Conservation (phyloP, 2,113 vertebrate genomes). For the Halcyon senegalensis region DNA sequence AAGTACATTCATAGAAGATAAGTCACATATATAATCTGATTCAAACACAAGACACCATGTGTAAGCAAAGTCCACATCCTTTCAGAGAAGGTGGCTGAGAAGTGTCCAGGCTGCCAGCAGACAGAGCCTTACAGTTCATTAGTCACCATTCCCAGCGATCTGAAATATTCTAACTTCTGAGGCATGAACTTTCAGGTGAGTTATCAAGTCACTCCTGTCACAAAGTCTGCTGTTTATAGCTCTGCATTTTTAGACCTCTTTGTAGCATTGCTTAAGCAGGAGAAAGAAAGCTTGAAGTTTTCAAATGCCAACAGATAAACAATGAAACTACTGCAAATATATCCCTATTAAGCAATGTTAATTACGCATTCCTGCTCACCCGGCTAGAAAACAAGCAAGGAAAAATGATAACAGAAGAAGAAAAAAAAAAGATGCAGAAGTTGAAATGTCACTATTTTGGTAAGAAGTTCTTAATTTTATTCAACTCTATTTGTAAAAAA, state of each 20-base stretch:
- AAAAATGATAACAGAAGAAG: not conserved
- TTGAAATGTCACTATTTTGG: not conserved
- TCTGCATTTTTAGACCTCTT: not conserved
- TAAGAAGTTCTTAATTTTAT: not conserved
- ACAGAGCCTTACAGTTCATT: not conserved
- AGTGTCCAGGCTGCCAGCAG: fast-evolving
- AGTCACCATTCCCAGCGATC: not conserved
- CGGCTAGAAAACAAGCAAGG: not conserved
- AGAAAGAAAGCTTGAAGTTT: not conserved
- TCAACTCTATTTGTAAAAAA: not conserved
- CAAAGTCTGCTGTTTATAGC: not conserved
- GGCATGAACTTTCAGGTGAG: not conserved
- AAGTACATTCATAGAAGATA: not conserved
- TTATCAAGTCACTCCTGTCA: not conserved
- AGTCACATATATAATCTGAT: not conserved
- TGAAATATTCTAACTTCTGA: not conserved
- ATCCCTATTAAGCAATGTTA: fast-evolving
- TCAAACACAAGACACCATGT: fast-evolving
- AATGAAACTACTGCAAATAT: not conserved
- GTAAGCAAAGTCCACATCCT: not conserved
- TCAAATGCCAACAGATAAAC: not conserved
- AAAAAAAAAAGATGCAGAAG: not conserved
- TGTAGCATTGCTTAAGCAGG: not conserved
- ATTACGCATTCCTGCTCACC: not conserved
- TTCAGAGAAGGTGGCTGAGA: not conserved